A percentile compares a stretch with the other conserved stretches of the same genome.
Conservation (phyloP, 92 coral and sea anemone species). For the Epizoanthus fatuus region DNA sequence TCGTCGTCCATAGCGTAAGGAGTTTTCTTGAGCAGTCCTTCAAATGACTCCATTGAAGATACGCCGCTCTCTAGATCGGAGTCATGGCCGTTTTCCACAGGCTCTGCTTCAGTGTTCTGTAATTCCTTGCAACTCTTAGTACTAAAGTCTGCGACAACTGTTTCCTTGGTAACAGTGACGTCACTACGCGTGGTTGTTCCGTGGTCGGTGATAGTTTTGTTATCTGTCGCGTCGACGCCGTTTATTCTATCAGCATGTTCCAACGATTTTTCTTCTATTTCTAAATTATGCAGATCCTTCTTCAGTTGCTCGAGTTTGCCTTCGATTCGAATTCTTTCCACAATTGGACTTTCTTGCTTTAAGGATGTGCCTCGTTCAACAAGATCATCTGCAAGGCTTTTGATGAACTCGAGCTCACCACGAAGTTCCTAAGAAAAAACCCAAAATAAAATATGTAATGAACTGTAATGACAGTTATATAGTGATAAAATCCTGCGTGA, state of each 20-base stretch:
- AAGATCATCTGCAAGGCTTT: conserved; percentile 67
- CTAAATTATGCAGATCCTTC: conserved; percentile 32
- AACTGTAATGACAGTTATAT: not conserved
- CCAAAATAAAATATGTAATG: not conserved
- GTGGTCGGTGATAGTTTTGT: not conserved
- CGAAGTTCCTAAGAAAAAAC: conserved; percentile 69
- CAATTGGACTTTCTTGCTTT: conserved; percentile 54
- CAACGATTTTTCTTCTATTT: conserved; percentile 3
- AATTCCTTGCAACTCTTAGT: not conserved
- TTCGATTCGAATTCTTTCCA: conserved; percentile 59
- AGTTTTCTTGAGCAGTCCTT: conserved; percentile 70
- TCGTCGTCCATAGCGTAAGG: conserved; percentile 49
- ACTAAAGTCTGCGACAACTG: not conserved
- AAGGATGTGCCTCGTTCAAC: conserved; percentile 50
- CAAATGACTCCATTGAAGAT: conserved; percentile 94
- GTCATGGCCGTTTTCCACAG: conserved; percentile 49
- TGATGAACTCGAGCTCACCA: conserved; percentile 77
- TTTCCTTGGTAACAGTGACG: conserved; percentile 9
- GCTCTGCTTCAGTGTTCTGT: conserved; percentile 1
- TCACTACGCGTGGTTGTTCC: not conserved
- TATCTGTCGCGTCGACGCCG: not conserved
- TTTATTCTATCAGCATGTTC: not conserved
- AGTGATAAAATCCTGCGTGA: not conserved
- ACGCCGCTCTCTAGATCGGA: conserved; percentile 93
- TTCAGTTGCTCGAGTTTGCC: conserved; percentile 63